A percentile compares a stretch with the other conserved stretches of the same genome.
These are phyloP conservation scores for Brienomyrus brachyistius DNA, from an alignment of 2,113 vertebrate species.

Conservation along the genomic window DNA sequence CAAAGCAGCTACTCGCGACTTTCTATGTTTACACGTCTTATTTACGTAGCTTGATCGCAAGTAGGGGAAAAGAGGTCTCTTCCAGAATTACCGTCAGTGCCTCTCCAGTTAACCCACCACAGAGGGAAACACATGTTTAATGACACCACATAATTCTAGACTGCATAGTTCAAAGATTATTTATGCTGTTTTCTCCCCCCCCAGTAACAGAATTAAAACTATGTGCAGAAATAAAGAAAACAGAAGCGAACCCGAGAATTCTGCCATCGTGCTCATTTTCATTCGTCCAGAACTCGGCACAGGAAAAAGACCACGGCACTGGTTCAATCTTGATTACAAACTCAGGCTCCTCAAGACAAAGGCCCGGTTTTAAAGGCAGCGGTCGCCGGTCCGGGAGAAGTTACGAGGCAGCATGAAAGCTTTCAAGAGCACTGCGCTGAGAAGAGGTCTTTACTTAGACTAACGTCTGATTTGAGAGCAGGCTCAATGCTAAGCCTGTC, in stretches of 20 bases:
- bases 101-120: not conserved
- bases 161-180: constrained; percentile 7
- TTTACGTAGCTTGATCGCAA: not conserved
- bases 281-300: not conserved
- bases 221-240: not conserved
- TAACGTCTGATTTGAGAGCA: not conserved
- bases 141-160: not conserved
- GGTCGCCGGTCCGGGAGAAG: not conserved
- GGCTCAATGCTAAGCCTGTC: not conserved
- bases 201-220: not conserved
- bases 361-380: not conserved
- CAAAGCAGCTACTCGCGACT: not conserved
- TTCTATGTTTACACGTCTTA: not conserved
- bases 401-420: not conserved
- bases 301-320: not conserved
- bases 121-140: not conserved
- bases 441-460: constrained; percentile 1
- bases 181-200: not conserved
- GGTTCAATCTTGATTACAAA: not conserved
- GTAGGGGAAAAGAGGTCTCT: not conserved
- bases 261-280: not conserved
- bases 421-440: not conserved
- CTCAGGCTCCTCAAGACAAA: not conserved
- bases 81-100: not conserved
- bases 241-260: not conserved